phyloP scores from a whole-genome alignment of 2,888 invertebrate species.

The Lamellibrachia satsuma region DNA sequence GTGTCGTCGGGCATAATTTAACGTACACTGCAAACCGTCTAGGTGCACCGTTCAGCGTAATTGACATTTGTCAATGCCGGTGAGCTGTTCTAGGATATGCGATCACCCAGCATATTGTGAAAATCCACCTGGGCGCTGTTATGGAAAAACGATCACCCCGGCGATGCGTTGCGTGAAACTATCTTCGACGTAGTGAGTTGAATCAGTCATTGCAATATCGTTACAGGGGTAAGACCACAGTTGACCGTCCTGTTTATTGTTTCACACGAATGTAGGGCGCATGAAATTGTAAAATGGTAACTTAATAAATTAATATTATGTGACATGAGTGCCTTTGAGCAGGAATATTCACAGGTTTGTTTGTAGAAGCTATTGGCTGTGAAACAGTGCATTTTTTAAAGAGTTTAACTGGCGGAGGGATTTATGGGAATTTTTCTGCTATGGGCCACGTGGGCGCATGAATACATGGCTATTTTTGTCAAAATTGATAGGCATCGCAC shows the following conservation, averaged over 20 bases:
- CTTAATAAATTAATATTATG: no score
- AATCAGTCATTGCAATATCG: not conserved
- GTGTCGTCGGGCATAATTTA: not conserved
- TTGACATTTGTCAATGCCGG: constrained; percentile 6
- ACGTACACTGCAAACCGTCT: not conserved
- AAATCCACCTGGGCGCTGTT: not conserved
- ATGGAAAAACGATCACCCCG: not conserved
- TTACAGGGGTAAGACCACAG: not conserved
- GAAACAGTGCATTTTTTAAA: no score
- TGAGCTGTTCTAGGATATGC: not conserved
- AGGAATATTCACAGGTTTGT: no score
- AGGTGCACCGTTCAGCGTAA: constrained; percentile 3
- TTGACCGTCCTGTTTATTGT: not conserved
- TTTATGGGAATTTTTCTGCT: no score
- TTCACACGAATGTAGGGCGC: no score
- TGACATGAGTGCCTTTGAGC: no score
- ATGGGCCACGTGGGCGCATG: no score
- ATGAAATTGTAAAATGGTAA: no score
- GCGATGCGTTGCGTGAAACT: not conserved
- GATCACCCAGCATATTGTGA: not conserved
- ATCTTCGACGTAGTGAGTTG: not conserved
- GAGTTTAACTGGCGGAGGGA: no score
- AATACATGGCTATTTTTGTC: no score
- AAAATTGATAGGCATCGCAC: no score
- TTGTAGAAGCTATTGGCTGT: no score